A percentile compares a stretch with the other conserved stretches of the same genome.
phyloP scores from a whole-genome alignment of 2,113 vertebrate genomes.

The human (Homo sapiens) region GRCh38 chr3:64632001-64632500 shows the following conservation, averaged over 20 bases:
- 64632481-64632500: background rate
- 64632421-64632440: background rate
- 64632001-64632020: background rate
- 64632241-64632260: background rate
- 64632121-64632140: background rate
- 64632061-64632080: background rate
- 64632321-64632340: background rate
- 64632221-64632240: background rate
- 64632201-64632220: background rate
- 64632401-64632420: background rate
- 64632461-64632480: background rate
- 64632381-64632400: background rate
- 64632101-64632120: background rate
- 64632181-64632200: background rate
- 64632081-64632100: background rate
- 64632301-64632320: background rate
- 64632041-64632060: background rate
- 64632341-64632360: background rate
- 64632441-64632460: background rate
- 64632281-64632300: background rate
- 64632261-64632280: background rate
- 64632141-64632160: background rate
- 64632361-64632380: background rate
- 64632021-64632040: background rate
- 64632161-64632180: background rate